phyloP scores from a whole-genome alignment of 2,113 vertebrate genomes.

The Sminthopsis crassicaudata region DNA sequence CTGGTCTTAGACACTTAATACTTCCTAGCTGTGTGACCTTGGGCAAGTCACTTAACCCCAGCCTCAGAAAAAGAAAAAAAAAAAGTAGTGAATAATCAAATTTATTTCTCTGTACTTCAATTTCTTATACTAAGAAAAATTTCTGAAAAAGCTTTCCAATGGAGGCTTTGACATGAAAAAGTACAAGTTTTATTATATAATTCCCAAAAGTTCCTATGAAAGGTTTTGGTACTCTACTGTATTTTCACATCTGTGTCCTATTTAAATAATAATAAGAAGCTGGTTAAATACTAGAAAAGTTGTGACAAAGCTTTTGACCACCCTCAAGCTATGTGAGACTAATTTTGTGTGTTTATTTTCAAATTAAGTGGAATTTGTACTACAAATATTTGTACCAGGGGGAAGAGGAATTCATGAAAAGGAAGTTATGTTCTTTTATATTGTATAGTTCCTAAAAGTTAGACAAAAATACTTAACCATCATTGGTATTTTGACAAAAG shows the following conservation, averaged over 20 bases:
- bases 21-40: too few species aligned
- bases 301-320: neutral
- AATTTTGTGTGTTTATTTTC: neutral
- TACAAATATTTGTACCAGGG: neutral
- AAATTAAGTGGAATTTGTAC: slow-evolving; percentile 4
- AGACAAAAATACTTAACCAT: neutral
- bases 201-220: neutral
- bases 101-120: neutral
- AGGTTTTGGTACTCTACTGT: neutral
- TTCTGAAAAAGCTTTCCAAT: neutral
- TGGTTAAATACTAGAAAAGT: neutral
- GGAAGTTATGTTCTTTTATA: neutral
- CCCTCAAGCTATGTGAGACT: neutral
- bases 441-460: neutral
- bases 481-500: neutral
- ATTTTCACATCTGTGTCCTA: neutral
- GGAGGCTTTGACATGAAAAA: neutral
- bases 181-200: neutral
- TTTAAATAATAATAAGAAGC: neutral
- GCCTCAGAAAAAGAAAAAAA: too few species aligned
- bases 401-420: neutral
- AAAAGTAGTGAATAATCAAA: neutral
- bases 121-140: neutral
- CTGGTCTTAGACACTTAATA: too few species aligned
- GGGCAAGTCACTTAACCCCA: too few species aligned